phyloP scores from a whole-genome alignment of 1,140 invertebrate species.

The Notospermus geniculatus region DNA sequence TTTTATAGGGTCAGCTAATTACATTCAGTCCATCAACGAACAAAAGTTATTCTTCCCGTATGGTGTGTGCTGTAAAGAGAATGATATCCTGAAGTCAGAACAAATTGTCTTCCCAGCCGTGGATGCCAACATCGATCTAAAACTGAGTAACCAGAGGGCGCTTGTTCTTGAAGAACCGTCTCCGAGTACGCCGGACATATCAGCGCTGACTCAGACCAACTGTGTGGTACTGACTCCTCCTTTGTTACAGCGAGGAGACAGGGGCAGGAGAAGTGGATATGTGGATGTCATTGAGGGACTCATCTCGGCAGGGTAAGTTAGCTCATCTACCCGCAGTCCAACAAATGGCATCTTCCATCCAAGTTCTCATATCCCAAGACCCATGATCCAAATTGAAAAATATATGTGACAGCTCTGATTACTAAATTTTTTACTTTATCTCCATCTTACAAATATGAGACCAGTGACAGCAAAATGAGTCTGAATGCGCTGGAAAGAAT shows the following conservation, averaged over 20 bases:
- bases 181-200: slow-evolving; percentile 3
- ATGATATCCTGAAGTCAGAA: slow-evolving; percentile 17
- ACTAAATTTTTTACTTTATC: too few species aligned
- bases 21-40: slow-evolving; percentile 35
- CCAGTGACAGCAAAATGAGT: too few species aligned
- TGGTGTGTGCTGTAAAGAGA: slow-evolving; percentile 41
- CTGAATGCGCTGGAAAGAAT: too few species aligned
- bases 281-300: slow-evolving; percentile 31
- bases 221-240: slow-evolving; percentile 38
- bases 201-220: slow-evolving; percentile 35
- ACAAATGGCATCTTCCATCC: too few species aligned
- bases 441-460: too few species aligned
- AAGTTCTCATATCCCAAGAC: too few species aligned
- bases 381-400: too few species aligned
- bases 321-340: too few species aligned
- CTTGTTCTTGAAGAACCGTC: neutral
- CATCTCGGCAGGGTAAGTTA: slow-evolving; percentile 29
- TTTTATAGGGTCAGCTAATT: slow-evolving; percentile 35
- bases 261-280: slow-evolving; percentile 19
- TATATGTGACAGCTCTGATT: too few species aligned
- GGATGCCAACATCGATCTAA: slow-evolving; percentile 22
- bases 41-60: slow-evolving; percentile 42
- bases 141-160: slow-evolving; percentile 13
- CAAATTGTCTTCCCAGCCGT: slow-evolving; percentile 26
- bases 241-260: slow-evolving; percentile 18